Evolutionary conservation across 2,797 vertebrate genomes (phyloP), one percentile per base, ranked within the genome.

Genomic region (Xenops minutus): DNA sequence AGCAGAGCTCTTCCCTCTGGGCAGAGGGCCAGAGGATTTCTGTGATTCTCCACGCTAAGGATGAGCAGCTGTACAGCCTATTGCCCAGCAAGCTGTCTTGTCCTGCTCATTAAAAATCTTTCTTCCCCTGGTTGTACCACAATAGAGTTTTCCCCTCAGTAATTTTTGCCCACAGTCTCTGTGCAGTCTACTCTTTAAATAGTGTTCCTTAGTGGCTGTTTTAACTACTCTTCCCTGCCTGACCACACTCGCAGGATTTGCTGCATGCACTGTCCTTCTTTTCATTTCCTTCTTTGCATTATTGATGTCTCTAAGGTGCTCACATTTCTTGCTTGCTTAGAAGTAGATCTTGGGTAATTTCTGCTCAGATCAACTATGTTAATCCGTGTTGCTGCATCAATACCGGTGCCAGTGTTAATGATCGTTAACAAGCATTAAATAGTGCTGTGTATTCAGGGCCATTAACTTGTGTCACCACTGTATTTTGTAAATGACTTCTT

Each of bases 381-480:
- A 74, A 74, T 26, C 46, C 46, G 49, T 46, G 26, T 37, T 85
- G 37, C 87, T 62, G 4, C 88, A 49, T 97, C 36, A 8, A 67
- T 92, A 51, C 36, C 14, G 21, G 23, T 94, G 93, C 80, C 63
- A 69, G 71, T 88, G 73, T 86, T 95, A 96, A 95, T 96, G 96
- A 89, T 48, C 0, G 3, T 69, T 77, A 96, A 71, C 66, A 69
- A 80, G 92, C 71, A 54, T 95, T 97, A 84, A 96, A 59, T 18
- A 34, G 74, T 34, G 52, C 49, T 96, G 4, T 77, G 58, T 55
- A 92, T 84, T 69, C 69, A 84, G 81, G 67, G 80, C 77, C 85
- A 86, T 97, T 96, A 94, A 55, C 86, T 89, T 87, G 62, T 82
- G 85, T 96, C 93, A 93, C 78, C 64, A 5, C 3, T 69, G 54